Evolutionary conservation across 2,888 invertebrate species (phyloP), one percentile per base, ranked within the genome.

Genomic region (Hypsopygia costalis): DNA sequence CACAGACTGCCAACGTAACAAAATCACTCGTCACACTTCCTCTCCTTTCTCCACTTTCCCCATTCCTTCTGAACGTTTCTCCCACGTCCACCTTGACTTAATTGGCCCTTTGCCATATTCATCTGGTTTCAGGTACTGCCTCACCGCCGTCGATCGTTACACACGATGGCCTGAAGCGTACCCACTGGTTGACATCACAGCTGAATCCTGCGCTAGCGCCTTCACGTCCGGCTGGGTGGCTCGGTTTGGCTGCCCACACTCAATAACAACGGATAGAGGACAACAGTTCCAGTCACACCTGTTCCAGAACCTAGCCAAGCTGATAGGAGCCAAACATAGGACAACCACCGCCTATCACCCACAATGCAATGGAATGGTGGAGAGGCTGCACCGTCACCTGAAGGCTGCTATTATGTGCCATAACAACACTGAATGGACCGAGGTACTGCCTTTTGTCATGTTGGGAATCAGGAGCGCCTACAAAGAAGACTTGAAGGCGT

Each of bases 81-180:
- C 55, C 1, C 74, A 78, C 41, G 54, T 81, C 3, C 77, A 83
- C 49, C 55, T 85, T 1, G 78, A 86, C 49, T 51, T 87, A 4
- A 62, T 87, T 1, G 77, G 77, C 1, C 79, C 79, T 0, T 44
- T 81, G 6, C 71, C 77, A 10, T 5, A 40, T 1, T 58, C 58
- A 0, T 27, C 54, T 8, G 67, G 60, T 6, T 61, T 44, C 36
- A 44, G 50, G 2, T 78, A 77, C 42, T 54, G 61, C 11, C 55
- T 79, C 1, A 77, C 75, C 0, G 46, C 51, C 5, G 47, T 69
- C n/a, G 65, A 71, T 38, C 32, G 65, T 3, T 63, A 52, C 36
- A 64, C 75, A 0, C 47, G 69, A 10, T 70, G 73, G 72, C 57
- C 65, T 27, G 27, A 27, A 9, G 27, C 27, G 3, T 41, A 54